Evolutionary conservation across 2,113 vertebrate genomes (phyloP), one percentile per base, ranked within the genome.

Genomic region (Jacana jacana): DNA sequence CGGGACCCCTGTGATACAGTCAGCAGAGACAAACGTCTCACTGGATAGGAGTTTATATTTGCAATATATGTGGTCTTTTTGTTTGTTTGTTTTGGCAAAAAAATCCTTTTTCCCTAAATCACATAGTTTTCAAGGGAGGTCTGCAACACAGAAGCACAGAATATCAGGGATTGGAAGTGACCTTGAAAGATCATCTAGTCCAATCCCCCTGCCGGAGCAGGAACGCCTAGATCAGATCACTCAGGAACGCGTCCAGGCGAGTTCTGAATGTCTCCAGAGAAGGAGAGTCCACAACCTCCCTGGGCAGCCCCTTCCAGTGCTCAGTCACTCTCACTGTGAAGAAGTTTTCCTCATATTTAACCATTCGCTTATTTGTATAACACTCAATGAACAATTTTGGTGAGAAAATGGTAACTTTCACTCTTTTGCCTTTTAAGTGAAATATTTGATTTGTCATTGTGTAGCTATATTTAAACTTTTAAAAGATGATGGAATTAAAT

Each of bases 51-150:
- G 10, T 14, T 60, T 37, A 71, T 82, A 91, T 46, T 3, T 11
- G 8, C 57, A 33, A 10, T 23, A 20, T 57, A 3, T 4, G 0
- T 39, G 17, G 3, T 5, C 17, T 65, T 20, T 13, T 4, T 13
- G 46, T 48, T 46, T 25, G 7, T 12, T 91, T 51, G 9, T 63
- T 79, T 52, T 70, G 24, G 40, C 37, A 55, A n/a, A 49, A 49
- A 82, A 33, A 31, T 23, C 28, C 46, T 20, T 7, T 84, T 70
- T 63, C 37, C 35, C 8, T 40, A 24, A 64, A 35, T 61, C 6
- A 22, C 0, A 0, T 42, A 1, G 17, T 39, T 87, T 85, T 60
- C 40, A 39, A 46, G 20, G 42, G 57, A 82, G 11, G 5, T 39
- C 49, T 65, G 54, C 68, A 80, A n/a, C n/a, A n/a, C n/a, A n/a